A percentile compares a stretch with the other conserved stretches of the same genome.
Evolutionary conservation across 2,888 invertebrate genomes (phyloP).

Genomic region (Chalcis sispes): DNA sequence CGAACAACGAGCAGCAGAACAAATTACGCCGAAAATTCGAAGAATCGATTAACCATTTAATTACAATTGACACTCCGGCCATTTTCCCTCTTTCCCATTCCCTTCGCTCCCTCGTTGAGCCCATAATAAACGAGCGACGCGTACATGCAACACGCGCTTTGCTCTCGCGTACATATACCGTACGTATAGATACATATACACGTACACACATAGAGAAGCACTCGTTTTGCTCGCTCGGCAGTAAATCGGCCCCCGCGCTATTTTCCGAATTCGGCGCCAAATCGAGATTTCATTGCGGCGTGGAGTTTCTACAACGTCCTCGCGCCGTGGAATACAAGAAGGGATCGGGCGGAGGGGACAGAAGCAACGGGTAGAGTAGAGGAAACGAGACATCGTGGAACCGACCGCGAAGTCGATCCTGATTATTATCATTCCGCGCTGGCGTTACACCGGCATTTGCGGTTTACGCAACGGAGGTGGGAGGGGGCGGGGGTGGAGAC

Average conservation of each 20-base stretch:
- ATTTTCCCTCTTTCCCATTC: neutral
- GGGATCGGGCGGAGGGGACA: neutral
- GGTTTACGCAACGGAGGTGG: neutral
- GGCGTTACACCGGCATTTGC: slow-evolving; percentile 9
- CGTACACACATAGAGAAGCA: neutral
- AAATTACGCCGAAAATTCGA: neutral
- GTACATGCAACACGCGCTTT: neutral
- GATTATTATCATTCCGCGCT: slow-evolving; percentile 13
- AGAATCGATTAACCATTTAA: slow-evolving; percentile 38
- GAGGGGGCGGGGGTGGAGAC: neutral
- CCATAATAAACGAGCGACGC: slow-evolving; percentile 36
- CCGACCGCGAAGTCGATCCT: slow-evolving; percentile 24
- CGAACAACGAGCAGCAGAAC: too few species aligned
- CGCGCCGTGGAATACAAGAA: too few species aligned
- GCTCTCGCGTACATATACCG: neutral
- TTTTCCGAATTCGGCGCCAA: slow-evolving; percentile 45
- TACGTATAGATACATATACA: neutral
- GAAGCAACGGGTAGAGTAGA: neutral
- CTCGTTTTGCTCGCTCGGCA: neutral
- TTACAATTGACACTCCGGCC: slow-evolving; percentile 19
- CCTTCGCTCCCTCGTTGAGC: neutral
- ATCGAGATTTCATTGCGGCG: slow-evolving; percentile 47
- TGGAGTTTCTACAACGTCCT: too few species aligned
- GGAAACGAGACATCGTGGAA: neutral
- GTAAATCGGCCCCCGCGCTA: neutral